Evolutionary conservation across 2,888 invertebrate genomes (phyloP).

Genomic region (Acleris emargana): DNA sequence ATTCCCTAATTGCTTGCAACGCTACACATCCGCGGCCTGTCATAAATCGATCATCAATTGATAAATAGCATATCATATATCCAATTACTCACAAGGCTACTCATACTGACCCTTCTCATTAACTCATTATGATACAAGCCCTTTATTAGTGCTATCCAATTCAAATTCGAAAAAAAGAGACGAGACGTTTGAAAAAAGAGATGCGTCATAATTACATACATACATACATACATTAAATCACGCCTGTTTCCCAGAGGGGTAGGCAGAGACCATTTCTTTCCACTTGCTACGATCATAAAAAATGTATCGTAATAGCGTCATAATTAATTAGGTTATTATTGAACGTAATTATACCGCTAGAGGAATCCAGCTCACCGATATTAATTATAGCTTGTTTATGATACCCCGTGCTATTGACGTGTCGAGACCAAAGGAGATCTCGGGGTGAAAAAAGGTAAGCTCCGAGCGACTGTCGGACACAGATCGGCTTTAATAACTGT

Average conservation of each 20-base stretch:
- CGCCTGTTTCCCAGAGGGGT: too few relatives aligned
- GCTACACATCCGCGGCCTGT: conserved; percentile 11
- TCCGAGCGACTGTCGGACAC: conserved; percentile 26
- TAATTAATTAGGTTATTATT: too few relatives aligned
- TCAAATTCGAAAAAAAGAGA: not conserved
- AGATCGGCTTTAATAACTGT: conserved; percentile 14
- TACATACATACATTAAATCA: too few relatives aligned
- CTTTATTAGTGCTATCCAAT: conserved; percentile 14
- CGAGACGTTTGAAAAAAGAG: too few relatives aligned
- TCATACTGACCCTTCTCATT: conserved; percentile 53
- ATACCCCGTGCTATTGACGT: conserved; percentile 47
- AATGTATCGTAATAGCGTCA: too few relatives aligned
- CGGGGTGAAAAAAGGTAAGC: conserved; percentile 30
- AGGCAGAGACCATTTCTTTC: too few relatives aligned
- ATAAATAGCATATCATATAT: conserved; percentile 64
- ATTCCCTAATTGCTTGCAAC: conserved; percentile 7
- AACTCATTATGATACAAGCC: conserved; percentile 52
- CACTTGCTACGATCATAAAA: too few relatives aligned
- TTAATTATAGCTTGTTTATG: conserved; percentile 21
- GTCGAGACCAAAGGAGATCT: conserved; percentile 44
- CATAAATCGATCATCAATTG: conserved; percentile 50
- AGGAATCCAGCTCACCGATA: conserved; percentile 1
- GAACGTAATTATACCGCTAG: not conserved
- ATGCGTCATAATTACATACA: too few relatives aligned
- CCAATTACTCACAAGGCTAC: conserved; percentile 71